Conservation (phyloP, 2,888 invertebrate genomes). For the Pristionchus exspectatus region DNA sequence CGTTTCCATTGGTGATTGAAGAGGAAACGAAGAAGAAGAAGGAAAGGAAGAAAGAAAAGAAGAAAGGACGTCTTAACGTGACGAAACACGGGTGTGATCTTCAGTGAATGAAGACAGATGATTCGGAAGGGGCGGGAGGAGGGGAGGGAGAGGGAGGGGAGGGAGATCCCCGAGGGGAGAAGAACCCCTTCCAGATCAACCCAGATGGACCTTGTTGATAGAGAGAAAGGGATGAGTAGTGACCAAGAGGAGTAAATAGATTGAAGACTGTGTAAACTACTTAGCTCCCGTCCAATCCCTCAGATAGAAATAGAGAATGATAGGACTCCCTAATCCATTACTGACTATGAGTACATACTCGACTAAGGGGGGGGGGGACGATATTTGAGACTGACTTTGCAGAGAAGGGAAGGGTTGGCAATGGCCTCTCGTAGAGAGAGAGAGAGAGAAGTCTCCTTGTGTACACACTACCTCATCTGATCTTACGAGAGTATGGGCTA, state of each 20-base stretch:
- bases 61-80: not conserved
- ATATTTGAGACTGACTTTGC: conserved; percentile 41
- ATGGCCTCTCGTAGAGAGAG: not conserved
- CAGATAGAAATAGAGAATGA: not conserved
- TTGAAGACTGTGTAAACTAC: conserved; percentile 46
- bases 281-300: not conserved
- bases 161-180: conserved; percentile 9
- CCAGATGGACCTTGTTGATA: conserved; percentile 30
- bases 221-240: conserved; percentile 28
- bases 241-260: conserved; percentile 37
- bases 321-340: not conserved
- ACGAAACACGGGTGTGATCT: conserved; percentile 44
- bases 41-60: not conserved
- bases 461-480: conserved; percentile 1
- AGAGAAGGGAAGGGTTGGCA: not conserved
- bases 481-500: conserved; percentile 6
- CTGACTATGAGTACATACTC: conserved; percentile 26
- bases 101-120: conserved; percentile 7
- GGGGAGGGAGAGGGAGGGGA: conserved; percentile 47
- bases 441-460: not conserved
- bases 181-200: not conserved
- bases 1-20: conserved; percentile 7
- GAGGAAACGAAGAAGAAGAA: not conserved
- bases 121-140: not conserved
- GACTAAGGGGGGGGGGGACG: not conserved